Evolutionary conservation across 2,888 invertebrate species (phyloP).

Genomic region (Reticulitermes lucifugus): DNA sequence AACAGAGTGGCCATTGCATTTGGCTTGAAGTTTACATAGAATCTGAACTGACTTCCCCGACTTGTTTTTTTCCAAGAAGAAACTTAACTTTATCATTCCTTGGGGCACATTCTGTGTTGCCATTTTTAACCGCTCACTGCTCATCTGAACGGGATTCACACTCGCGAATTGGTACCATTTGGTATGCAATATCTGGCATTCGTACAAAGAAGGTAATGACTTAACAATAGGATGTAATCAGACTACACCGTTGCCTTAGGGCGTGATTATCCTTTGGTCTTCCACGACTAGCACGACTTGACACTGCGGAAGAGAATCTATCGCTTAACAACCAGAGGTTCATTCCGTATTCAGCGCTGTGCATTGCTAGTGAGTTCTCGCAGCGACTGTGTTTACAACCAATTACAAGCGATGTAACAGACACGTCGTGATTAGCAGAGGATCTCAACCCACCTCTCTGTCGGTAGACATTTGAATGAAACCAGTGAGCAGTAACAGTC

Average conservation of each 20-base stretch:
- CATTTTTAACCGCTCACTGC: too few relatives aligned
- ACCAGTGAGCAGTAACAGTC: neutral
- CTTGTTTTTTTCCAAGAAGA: too few relatives aligned
- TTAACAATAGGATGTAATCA: constrained; percentile 29
- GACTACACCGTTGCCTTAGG: constrained; percentile 16
- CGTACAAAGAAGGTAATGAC: constrained; percentile 22
- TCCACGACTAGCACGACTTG: neutral
- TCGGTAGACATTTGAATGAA: constrained; percentile 20
- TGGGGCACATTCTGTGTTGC: too few relatives aligned
- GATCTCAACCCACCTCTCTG: neutral
- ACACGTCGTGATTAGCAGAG: constrained; percentile 40
- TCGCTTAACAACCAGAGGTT: neutral
- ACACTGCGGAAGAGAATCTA: neutral
- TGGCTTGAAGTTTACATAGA: too few relatives aligned
- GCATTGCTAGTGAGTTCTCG: constrained; percentile 19
- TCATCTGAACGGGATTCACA: too few relatives aligned
- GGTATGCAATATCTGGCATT: neutral
- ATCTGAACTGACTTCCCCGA: too few relatives aligned
- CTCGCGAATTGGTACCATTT: neutral
- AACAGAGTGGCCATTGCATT: too few relatives aligned
- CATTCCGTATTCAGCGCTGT: constrained; percentile 24
- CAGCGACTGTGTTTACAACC: constrained; percentile 47
- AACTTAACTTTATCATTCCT: too few relatives aligned
- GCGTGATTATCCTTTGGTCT: constrained; percentile 22
- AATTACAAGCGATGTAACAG: constrained; percentile 50